phyloP scores from a whole-genome alignment of 2,797 vertebrate species.

The Pangasius sanitwongsei region DNA sequence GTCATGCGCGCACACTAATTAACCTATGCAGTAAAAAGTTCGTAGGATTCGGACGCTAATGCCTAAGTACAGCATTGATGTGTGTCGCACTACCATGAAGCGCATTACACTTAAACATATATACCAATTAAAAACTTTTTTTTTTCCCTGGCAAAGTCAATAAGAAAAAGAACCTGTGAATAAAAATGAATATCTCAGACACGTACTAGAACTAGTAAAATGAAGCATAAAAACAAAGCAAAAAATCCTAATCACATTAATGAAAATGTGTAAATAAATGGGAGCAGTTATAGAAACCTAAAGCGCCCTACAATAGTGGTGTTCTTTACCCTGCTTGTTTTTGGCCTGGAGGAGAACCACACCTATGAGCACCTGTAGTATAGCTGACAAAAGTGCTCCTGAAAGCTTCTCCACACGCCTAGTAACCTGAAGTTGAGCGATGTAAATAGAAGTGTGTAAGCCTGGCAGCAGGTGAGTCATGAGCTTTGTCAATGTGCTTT shows the following conservation, averaged over 20 bases:
- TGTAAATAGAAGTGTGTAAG: conserved; percentile 48
- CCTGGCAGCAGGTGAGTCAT: conserved; percentile 52
- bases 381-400: conserved; percentile 21
- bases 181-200: not conserved
- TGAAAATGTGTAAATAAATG: not conserved
- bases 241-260: not conserved
- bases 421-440: conserved; percentile 43
- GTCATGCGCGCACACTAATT: no score
- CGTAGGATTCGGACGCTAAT: no score
- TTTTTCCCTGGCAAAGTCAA: no score
- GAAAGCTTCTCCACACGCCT: conserved; percentile 51
- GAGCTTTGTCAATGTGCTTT: conserved; percentile 44
- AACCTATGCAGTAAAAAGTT: no score
- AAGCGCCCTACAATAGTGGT: conserved; percentile 4
- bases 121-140: no score
- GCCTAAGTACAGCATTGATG: no score
- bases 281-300: not conserved
- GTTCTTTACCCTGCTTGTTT: conserved; percentile 24
- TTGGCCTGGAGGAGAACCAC: conserved; percentile 42
- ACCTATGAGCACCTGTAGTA: conserved; percentile 49
- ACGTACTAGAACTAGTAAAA: not conserved
- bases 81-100: no score
- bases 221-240: not conserved
- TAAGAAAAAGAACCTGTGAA: not conserved
- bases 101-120: no score